phyloP scores from a whole-genome alignment of 2,888 invertebrate genomes.

The Agriopis leucophaearia region DNA sequence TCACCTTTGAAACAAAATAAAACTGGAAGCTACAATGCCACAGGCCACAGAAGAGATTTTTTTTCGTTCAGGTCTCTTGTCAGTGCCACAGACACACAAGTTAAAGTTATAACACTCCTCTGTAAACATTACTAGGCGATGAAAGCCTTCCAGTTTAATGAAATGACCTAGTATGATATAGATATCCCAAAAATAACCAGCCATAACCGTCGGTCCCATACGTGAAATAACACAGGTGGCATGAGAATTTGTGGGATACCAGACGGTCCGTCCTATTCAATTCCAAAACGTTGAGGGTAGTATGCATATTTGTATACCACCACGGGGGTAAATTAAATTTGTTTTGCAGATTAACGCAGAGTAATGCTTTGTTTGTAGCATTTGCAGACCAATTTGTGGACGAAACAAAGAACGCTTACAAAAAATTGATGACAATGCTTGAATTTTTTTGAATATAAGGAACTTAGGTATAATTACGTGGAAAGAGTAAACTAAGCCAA shows the following conservation, averaged over 20 bases:
- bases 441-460: too few species aligned
- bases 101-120: too few species aligned
- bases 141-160: background rate
- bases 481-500: too few species aligned
- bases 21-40: too few species aligned
- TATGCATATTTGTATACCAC: background rate
- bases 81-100: too few species aligned
- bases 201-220: slow-evolving; percentile 20
- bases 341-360: background rate
- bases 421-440: too few species aligned
- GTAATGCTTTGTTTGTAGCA: background rate
- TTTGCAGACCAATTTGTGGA: background rate
- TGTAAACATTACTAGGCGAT: background rate
- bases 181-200: slow-evolving; percentile 24
- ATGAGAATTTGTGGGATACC: slow-evolving; percentile 24
- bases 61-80: too few species aligned
- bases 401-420: too few species aligned
- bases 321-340: background rate
- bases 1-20: too few species aligned
- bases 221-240: slow-evolving; percentile 28
- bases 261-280: slow-evolving; percentile 24
- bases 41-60: too few species aligned
- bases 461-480: too few species aligned
- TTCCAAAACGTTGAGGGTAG: slow-evolving; percentile 12
- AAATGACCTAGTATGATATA: background rate